Percentiles rank a stretch among this genome's conserved stretches.
Evolutionary conservation across 2,113 vertebrate genomes (phyloP).

Genomic region (Regulus satrapa): DNA sequence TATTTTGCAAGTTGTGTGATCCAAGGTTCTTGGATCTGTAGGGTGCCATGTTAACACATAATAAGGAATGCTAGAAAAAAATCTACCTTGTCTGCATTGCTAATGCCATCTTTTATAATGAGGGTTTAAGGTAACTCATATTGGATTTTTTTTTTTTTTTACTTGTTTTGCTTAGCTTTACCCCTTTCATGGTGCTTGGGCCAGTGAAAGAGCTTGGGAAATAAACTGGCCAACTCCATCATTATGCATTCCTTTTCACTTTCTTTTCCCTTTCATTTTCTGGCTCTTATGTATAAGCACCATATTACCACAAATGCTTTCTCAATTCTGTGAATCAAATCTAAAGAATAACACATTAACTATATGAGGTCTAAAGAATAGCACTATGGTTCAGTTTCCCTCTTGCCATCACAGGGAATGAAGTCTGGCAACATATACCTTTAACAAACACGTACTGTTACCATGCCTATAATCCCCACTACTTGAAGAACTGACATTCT

Average conservation of each 20-base stretch:
- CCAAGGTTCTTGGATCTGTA: neutral
- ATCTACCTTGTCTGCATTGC: neutral
- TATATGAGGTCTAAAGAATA: neutral
- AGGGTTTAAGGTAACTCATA: neutral
- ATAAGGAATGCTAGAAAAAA: neutral
- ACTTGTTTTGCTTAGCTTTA: neutral
- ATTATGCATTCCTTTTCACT: neutral
- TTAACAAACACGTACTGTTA: neutral
- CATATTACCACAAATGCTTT: neutral
- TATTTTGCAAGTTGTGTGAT: neutral
- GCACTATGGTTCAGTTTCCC: neutral
- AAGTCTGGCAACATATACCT: neutral
- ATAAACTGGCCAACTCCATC: neutral
- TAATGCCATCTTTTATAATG: neutral
- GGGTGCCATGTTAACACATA: neutral
- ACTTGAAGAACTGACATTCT: neutral
- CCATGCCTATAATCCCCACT: neutral
- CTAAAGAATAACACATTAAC: neutral
- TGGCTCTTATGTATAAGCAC: neutral
- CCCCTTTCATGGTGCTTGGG: neutral
- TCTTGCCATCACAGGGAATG: neutral
- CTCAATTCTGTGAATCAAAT: neutral
- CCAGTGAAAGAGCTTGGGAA: neutral
- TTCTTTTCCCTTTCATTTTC: neutral
- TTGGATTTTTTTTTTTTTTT: neutral